Conservation (phyloP, 2,113 vertebrate genomes). For the Petaurus breviceps region DNA sequence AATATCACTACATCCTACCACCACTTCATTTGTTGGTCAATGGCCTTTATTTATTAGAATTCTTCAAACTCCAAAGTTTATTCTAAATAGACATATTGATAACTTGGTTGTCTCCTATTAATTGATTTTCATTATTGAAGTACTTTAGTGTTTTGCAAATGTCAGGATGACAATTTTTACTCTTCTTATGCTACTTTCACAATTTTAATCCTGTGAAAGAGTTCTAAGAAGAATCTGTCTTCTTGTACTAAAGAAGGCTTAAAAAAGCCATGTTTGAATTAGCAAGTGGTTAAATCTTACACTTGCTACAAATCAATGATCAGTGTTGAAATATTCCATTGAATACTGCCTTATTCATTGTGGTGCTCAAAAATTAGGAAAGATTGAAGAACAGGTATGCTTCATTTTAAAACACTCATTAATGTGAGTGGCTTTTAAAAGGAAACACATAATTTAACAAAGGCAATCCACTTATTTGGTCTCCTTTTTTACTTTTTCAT, state of each 20-base stretch:
- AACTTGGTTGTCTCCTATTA: not conserved
- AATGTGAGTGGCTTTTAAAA: not conserved
- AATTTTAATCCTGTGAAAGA: not conserved
- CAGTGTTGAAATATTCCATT: not conserved
- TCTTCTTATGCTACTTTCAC: not conserved
- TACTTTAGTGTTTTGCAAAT: not conserved
- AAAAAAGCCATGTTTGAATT: not conserved
- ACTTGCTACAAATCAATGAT: not conserved
- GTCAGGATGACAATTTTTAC: not conserved
- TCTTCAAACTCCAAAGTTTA: not conserved
- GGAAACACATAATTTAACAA: not conserved
- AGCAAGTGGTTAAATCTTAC: not conserved
- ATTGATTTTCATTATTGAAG: not conserved
- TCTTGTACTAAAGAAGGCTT: not conserved
- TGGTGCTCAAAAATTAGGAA: not conserved
- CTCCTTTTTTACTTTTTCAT: not conserved
- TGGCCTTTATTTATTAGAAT: fast-evolving
- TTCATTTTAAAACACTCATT: not conserved
- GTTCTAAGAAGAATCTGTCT: not conserved
- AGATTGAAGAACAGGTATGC: not conserved
- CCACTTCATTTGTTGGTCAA: fast-evolving
- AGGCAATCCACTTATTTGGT: not conserved
- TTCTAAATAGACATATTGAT: not conserved
- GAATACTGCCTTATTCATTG: not conserved
- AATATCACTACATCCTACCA: fast-evolving